These are phyloP conservation scores for Spongilla lacustris DNA, from an alignment of 37 sponge, comb jelly and placozoan species.

Conservation along the genomic window DNA sequence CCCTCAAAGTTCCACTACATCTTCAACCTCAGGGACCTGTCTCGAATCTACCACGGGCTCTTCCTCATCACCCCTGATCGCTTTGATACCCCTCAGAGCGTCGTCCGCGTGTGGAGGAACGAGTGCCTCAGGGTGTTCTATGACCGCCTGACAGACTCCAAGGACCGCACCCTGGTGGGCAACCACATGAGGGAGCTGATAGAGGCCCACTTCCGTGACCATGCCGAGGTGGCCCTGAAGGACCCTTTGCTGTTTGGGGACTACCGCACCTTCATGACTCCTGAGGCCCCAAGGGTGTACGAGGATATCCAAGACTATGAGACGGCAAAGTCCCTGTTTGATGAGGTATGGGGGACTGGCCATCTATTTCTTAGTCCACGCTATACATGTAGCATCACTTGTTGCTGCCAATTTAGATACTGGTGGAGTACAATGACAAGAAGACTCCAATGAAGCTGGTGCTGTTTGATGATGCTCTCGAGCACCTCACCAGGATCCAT, in stretches of 20 bases:
- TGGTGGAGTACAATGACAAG: conserved; percentile 94
- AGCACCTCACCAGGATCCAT: conserved; percentile 94
- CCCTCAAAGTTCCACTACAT: conserved; percentile 99
- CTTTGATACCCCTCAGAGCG: conserved; percentile 43
- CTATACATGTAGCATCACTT: too few relatives aligned
- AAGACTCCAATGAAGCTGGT: conserved; percentile 95
- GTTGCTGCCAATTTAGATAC: conserved; percentile 50
- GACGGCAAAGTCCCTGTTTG: conserved; percentile 88
- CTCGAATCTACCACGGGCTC: conserved; percentile 97
- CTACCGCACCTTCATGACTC: conserved; percentile 87
- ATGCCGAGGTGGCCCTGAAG: conserved; percentile 69
- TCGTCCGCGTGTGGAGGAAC: conserved; percentile 96
- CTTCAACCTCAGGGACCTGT: conserved; percentile 97
- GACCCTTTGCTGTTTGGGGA: conserved; percentile 96
- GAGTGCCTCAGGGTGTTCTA: conserved; percentile 96
- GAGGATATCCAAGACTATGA: conserved; percentile 96
- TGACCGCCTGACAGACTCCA: conserved; percentile 88
- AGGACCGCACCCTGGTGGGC: conserved; percentile 81
- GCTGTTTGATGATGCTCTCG: conserved; percentile 98
- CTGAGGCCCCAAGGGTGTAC: conserved; percentile 90
- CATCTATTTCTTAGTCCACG: too few relatives aligned
- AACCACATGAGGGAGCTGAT: conserved; percentile 80
- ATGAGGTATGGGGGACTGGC: conserved; percentile 63
- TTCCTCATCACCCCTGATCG: conserved; percentile 82
- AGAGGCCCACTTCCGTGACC: conserved; percentile 69